phyloP scores from a whole-genome alignment of 1,140 invertebrate species.

The Cydia fagiglandana region DNA sequence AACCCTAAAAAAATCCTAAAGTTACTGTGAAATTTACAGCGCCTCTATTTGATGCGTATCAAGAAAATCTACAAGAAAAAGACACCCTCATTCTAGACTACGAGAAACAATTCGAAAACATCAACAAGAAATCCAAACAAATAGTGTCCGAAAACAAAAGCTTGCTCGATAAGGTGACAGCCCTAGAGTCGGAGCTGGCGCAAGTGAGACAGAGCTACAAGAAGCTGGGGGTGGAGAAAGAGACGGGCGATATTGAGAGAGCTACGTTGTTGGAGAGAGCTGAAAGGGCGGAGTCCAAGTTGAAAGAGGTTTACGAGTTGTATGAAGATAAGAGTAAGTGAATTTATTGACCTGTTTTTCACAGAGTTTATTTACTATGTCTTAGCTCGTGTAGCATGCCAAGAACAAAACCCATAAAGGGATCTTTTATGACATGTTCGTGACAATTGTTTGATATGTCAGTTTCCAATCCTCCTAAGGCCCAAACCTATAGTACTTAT shows the following conservation, averaged over 20 bases:
- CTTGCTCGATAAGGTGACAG: conserved; percentile 70
- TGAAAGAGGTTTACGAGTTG: conserved; percentile 81
- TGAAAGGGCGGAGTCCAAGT: conserved; percentile 80
- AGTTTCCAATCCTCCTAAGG: too few relatives aligned
- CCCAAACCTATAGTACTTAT: too few relatives aligned
- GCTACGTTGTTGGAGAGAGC: conserved; percentile 79
- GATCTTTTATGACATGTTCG: too few relatives aligned
- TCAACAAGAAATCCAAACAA: conserved; percentile 82
- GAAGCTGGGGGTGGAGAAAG: conserved; percentile 76
- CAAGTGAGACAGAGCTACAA: conserved; percentile 78
- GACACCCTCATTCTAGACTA: conserved; percentile 82
- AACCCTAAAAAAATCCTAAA: too few relatives aligned
- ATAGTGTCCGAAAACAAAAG: conserved; percentile 83
- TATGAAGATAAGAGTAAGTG: conserved; percentile 82
- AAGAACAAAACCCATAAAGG: too few relatives aligned
- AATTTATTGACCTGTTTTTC: not conserved
- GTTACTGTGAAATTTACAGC: conserved; percentile 49
- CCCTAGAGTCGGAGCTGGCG: conserved; percentile 78
- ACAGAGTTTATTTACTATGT: not conserved
- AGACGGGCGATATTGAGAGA: conserved; percentile 81
- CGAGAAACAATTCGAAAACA: conserved; percentile 81
- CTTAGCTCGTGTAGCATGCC: too few relatives aligned
- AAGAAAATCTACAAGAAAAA: conserved; percentile 84
- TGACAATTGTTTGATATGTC: too few relatives aligned
- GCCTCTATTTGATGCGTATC: conserved; percentile 84